Percentiles rank a stretch among this genome's conserved stretches.
Conservation (phyloP, 2,797 vertebrate genomes). For the Sebastolobus alascanus region DNA sequence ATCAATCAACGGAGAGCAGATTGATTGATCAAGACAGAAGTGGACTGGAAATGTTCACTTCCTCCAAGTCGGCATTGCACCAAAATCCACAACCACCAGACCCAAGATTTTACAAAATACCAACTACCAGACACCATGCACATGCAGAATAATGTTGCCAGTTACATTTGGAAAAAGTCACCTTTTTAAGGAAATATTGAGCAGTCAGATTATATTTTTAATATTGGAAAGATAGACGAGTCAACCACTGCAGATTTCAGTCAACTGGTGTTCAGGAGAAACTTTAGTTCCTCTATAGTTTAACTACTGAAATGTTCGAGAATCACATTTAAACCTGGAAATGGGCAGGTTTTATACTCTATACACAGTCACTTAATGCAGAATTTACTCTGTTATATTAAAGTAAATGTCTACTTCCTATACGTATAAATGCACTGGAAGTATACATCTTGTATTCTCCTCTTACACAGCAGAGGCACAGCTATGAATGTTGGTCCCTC, state of each 20-base stretch:
- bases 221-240: not conserved
- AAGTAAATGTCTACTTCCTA: too few species aligned
- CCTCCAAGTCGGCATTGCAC: not conserved
- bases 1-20: not conserved
- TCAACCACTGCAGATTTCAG: not conserved
- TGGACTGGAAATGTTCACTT: not conserved
- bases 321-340: too few species aligned
- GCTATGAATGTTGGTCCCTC: too few species aligned
- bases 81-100: not conserved
- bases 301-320: not conserved
- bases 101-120: not conserved
- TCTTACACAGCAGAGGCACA: too few species aligned
- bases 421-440: too few species aligned
- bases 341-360: not conserved
- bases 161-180: conserved; percentile 5
- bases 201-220: not conserved
- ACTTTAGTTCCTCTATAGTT: not conserved
- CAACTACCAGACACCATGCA: not conserved
- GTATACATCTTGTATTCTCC: too few species aligned
- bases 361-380: too few species aligned
- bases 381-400: too few species aligned
- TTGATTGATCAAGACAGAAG: conserved; percentile 24
- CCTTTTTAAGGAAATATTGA: not conserved
- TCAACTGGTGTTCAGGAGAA: not conserved
- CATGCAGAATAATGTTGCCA: conserved; percentile 11